Conservation (phyloP, 1,140 invertebrate genomes). For the Macrotrachela quadricornifera region DNA sequence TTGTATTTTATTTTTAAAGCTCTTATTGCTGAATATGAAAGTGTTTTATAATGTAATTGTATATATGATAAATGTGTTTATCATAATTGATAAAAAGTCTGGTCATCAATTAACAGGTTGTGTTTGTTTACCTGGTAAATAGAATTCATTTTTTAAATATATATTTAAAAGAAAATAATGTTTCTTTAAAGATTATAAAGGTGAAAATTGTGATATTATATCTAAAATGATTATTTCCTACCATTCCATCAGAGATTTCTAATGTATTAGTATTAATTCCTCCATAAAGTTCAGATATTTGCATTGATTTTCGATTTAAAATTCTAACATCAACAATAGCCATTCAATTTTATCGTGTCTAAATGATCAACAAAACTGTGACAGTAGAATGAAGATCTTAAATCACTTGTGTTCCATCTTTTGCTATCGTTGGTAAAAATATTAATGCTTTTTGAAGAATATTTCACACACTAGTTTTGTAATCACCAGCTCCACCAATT, state of each 20-base stretch:
- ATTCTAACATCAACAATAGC: not conserved
- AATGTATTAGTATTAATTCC: constrained; percentile 57
- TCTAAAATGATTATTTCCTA: constrained; percentile 18
- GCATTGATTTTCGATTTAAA: constrained; percentile 54
- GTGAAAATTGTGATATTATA: constrained; percentile 25
- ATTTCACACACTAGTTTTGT: constrained; percentile 24
- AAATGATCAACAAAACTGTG: too few relatives aligned
- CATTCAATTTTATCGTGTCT: too few relatives aligned
- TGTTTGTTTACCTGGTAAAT: too few relatives aligned
- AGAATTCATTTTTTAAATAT: too few relatives aligned
- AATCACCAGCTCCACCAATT: constrained; percentile 37
- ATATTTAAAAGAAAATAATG: too few relatives aligned
- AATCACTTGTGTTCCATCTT: not conserved
- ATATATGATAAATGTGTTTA: too few relatives aligned
- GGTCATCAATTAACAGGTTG: too few relatives aligned
- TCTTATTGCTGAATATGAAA: too few relatives aligned
- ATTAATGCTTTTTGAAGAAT: constrained; percentile 22
- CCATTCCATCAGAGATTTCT: constrained; percentile 62
- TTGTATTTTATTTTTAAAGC: too few relatives aligned
- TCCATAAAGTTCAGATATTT: constrained; percentile 56
- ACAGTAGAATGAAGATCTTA: not conserved
- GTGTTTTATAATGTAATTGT: too few relatives aligned
- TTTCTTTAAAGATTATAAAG: too few relatives aligned
- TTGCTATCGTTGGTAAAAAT: not conserved
- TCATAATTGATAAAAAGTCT: too few relatives aligned